Conservation (phyloP, 2,113 vertebrate species). For the Phodopus roborovskii region DNA sequence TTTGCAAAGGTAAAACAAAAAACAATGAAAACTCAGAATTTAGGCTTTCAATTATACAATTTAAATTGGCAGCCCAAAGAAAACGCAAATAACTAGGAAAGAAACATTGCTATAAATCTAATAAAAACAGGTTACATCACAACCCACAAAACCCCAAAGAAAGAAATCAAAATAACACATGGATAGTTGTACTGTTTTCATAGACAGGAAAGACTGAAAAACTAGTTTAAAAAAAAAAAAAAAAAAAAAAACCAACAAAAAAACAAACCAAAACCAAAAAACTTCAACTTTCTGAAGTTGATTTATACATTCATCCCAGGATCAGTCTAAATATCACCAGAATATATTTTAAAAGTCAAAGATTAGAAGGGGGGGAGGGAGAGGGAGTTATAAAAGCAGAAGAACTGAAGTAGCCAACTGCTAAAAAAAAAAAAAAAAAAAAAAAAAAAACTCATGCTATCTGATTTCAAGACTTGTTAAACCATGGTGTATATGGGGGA, state of each 20-base stretch:
- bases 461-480: slow-evolving; percentile 29
- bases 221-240: not conserved
- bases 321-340: slow-evolving; percentile 33
- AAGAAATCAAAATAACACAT: slow-evolving; percentile 34
- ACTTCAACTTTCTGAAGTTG: slow-evolving; percentile 18
- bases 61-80: not conserved
- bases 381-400: slow-evolving; percentile 32
- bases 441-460: not conserved
- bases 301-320: slow-evolving; percentile 33
- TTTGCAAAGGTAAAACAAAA: slow-evolving; percentile 39
- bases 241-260: no score
- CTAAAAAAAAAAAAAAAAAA: no score
- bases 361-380: slow-evolving; percentile 47
- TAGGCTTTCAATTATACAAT: not conserved
- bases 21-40: slow-evolving; percentile 22
- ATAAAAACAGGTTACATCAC: slow-evolving; percentile 44
- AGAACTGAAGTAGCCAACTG: not conserved
- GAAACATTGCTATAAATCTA: slow-evolving; percentile 47
- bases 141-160: not conserved
- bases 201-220: slow-evolving; percentile 35
- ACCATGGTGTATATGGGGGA: not conserved
- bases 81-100: not conserved
- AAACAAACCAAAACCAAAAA: no score
- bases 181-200: not conserved
- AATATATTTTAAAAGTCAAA: slow-evolving; percentile 13